These are phyloP conservation scores for Platichthys stellatus DNA, from an alignment of 2,113 vertebrate genomes.

Conservation along the genomic window DNA sequence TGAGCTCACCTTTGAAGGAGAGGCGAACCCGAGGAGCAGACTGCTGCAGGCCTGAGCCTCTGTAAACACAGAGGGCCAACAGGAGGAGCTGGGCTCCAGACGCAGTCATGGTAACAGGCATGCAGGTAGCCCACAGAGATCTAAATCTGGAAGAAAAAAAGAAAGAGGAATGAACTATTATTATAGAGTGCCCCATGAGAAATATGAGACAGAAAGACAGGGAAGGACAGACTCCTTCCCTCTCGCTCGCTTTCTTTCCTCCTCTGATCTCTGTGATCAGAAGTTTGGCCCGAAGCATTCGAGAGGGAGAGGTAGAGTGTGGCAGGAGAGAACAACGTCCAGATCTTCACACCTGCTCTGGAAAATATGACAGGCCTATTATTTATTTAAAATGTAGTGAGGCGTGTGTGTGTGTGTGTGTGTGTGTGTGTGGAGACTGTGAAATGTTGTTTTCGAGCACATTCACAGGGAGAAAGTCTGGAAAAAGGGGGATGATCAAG, in stretches of 20 bases:
- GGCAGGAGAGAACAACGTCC: slow-evolving; percentile 67
- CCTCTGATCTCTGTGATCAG: slow-evolving; percentile 73
- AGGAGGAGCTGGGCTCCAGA: slow-evolving; percentile 75
- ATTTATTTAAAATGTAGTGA: slow-evolving; percentile 76
- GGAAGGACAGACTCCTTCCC: slow-evolving; percentile 39
- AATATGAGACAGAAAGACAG: slow-evolving; percentile 72
- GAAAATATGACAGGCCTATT: slow-evolving; percentile 75
- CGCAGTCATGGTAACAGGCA: slow-evolving; percentile 80
- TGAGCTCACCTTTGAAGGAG: slow-evolving; percentile 83
- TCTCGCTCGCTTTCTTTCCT: slow-evolving; percentile 14
- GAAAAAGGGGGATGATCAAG: neutral
- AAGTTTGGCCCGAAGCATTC: slow-evolving; percentile 74
- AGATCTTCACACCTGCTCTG: slow-evolving; percentile 76
- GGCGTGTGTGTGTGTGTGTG: slow-evolving; percentile 57
- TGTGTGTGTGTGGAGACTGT: slow-evolving; percentile 62
- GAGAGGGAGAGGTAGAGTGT: slow-evolving; percentile 49
- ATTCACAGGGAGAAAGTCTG: slow-evolving; percentile 20
- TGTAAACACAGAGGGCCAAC: slow-evolving; percentile 76
- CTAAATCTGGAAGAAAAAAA: slow-evolving; percentile 74
- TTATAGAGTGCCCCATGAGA: slow-evolving; percentile 73
- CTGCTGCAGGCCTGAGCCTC: slow-evolving; percentile 74
- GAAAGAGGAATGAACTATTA: slow-evolving; percentile 73
- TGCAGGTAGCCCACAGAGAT: slow-evolving; percentile 79
- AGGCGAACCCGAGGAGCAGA: slow-evolving; percentile 81
- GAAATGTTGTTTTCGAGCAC: slow-evolving; percentile 31